phyloP scores from a whole-genome alignment of 1,140 invertebrate species.

The Galendromus occidentalis region DNA sequence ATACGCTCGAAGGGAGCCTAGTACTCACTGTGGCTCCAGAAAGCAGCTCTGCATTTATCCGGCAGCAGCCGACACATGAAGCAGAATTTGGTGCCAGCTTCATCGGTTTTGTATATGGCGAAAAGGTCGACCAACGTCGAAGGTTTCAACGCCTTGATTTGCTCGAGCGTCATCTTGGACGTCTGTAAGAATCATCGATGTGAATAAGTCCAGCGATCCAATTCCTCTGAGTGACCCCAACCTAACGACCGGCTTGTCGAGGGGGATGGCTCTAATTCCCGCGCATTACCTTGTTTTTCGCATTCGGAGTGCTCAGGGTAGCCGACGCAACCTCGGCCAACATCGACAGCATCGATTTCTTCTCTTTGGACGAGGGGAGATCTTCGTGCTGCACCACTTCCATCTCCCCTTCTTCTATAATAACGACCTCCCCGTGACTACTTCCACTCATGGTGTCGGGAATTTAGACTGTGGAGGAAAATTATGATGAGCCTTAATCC shows the following conservation, averaged over 20 bases:
- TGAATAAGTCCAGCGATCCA: too few relatives aligned
- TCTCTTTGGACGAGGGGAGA: background rate
- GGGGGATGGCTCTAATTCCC: too few relatives aligned
- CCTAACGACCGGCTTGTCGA: too few relatives aligned
- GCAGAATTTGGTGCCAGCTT: background rate
- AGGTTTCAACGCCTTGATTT: background rate
- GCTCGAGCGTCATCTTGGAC: background rate
- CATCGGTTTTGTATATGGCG: background rate
- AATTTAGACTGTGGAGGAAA: too few relatives aligned
- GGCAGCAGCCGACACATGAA: background rate
- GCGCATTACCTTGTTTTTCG: constrained; percentile 7
- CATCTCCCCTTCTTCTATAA: too few relatives aligned
- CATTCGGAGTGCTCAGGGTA: background rate
- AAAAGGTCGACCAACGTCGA: background rate
- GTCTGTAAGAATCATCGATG: background rate
- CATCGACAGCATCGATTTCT: constrained; percentile 3
- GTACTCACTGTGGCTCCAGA: background rate
- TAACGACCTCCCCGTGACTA: too few relatives aligned
- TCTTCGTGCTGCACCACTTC: too few relatives aligned
- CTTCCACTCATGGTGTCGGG: too few relatives aligned
- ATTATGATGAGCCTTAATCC: too few relatives aligned
- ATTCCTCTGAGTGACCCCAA: too few relatives aligned
- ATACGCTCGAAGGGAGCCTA: background rate
- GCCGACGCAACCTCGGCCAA: background rate
- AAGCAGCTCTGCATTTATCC: background rate